phyloP scores from a whole-genome alignment of 2,797 vertebrate species.

The Halcyon badia region DNA sequence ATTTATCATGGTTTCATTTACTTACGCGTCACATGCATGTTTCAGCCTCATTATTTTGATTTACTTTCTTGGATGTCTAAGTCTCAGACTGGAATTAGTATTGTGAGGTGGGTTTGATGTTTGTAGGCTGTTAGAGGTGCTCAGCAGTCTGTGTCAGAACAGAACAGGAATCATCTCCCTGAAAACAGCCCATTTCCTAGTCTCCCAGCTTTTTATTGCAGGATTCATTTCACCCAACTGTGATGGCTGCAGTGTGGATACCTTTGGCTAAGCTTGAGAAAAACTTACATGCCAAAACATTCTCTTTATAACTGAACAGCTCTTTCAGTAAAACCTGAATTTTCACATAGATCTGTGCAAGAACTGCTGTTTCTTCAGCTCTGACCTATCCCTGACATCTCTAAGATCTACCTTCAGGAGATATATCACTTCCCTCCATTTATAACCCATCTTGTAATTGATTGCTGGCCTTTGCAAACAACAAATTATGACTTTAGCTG shows the following conservation, averaged over 20 bases:
- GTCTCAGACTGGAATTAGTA: neutral
- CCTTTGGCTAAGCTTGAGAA: neutral
- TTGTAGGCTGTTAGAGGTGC: neutral
- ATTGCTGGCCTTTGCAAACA: neutral
- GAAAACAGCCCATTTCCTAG: neutral
- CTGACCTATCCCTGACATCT: neutral
- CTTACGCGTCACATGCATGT: neutral
- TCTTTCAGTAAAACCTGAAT: neutral
- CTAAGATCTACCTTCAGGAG: neutral
- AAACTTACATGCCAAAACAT: neutral
- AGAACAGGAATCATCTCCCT: neutral
- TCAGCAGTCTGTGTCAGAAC: neutral
- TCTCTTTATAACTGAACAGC: neutral
- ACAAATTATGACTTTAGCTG: neutral
- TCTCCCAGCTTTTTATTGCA: neutral
- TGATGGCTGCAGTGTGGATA: neutral
- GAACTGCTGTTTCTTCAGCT: neutral
- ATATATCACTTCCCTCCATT: neutral
- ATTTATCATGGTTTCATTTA: conserved; percentile 10
- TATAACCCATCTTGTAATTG: neutral
- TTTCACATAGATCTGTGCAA: neutral
- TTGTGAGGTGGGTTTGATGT: neutral
- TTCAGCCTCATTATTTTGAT: conserved; percentile 39
- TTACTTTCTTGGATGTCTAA: conserved; percentile 8
- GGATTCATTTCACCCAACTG: neutral